Evolutionary conservation across 1,140 invertebrate species (phyloP).

Genomic region (Leptonema lineaticorne): DNA sequence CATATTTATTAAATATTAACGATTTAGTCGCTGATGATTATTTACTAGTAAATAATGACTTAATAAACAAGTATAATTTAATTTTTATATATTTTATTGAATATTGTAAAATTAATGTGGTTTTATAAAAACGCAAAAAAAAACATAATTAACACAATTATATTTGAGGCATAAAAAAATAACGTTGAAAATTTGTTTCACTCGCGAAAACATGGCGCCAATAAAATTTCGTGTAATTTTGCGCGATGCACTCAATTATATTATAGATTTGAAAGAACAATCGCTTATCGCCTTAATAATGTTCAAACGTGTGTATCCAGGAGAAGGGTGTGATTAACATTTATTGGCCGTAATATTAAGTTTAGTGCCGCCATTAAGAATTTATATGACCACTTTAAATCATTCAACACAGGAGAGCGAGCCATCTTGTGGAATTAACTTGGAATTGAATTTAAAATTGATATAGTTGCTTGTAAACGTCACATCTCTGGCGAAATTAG

Average conservation of each 20-base stretch:
- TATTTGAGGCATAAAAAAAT: not conserved
- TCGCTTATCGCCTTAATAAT: slow-evolving; percentile 33
- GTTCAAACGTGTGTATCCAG: slow-evolving; percentile 24
- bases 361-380: slow-evolving; percentile 38
- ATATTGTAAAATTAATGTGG: too few relatives aligned
- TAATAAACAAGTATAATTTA: too few relatives aligned
- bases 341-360: slow-evolving; percentile 40
- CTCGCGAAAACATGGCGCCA: too few relatives aligned
- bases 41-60: too few relatives aligned
- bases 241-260: too few relatives aligned
- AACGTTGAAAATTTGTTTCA: not conserved
- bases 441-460: slow-evolving; percentile 40
- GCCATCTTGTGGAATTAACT: slow-evolving; percentile 37
- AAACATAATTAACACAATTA: not conserved
- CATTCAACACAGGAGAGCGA: slow-evolving; percentile 33
- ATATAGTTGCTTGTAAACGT: slow-evolving; percentile 37
- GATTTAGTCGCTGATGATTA: too few relatives aligned
- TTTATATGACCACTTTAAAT: slow-evolving; percentile 40
- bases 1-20: too few relatives aligned
- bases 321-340: slow-evolving; percentile 37
- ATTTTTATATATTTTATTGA: too few relatives aligned
- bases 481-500: slow-evolving; percentile 15
- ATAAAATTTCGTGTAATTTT: too few relatives aligned
- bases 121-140: too few relatives aligned
- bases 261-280: slow-evolving; percentile 23